Evolutionary conservation across 1,140 invertebrate genomes (phyloP), one percentile per base, ranked within the genome.

Genomic region (Eubasilissa regina): DNA sequence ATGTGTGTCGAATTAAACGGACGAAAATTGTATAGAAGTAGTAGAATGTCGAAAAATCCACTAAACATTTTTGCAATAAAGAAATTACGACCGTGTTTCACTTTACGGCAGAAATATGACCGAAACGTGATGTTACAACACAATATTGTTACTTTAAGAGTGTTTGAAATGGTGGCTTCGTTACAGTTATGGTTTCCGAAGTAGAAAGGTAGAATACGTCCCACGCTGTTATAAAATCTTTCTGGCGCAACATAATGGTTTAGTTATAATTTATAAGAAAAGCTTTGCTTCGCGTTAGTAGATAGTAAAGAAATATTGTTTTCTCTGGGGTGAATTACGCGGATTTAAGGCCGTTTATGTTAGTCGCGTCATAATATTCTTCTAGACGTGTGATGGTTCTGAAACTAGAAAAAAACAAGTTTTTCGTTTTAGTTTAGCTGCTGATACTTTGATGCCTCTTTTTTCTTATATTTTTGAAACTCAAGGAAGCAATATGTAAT

Each of bases 71-170:
- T 25, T 64, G 60, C 43, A 25, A 64, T 64, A 64, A 35, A 64
- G 60, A 64, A 64, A 64, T 64, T 64, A 64, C 21, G 60, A 64
- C 43, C 60, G 60, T 64, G 60, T 44, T n/a, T 25, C 43, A 64
- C 43, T 64, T 64, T 64, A 64, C 60, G 60, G 43, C 60, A 35
- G 9, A 64, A 64, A 25, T 64, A 64, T 64, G 43, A 25, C 60
- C 21, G 43, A 12, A 25, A 64, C 60, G 60, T 64, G 60, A 64
- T 35, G 43, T 64, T 25, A 58, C 55, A 58, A 21, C 55, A 21
- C 25, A 58, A 58, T 58, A 58, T 58, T 58, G 55, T 58, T 58
- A 58, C 55, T 58, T 58, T 58, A 21, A 58, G 55, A 21, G 55
- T 21, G 8, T 58, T 58, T 11, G 17, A 21, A 58, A 58, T 21